Percentiles rank a stretch among this genome's conserved stretches.
Conservation (phyloP, 2,797 vertebrate genomes). For the Sebastes diploproa region DNA sequence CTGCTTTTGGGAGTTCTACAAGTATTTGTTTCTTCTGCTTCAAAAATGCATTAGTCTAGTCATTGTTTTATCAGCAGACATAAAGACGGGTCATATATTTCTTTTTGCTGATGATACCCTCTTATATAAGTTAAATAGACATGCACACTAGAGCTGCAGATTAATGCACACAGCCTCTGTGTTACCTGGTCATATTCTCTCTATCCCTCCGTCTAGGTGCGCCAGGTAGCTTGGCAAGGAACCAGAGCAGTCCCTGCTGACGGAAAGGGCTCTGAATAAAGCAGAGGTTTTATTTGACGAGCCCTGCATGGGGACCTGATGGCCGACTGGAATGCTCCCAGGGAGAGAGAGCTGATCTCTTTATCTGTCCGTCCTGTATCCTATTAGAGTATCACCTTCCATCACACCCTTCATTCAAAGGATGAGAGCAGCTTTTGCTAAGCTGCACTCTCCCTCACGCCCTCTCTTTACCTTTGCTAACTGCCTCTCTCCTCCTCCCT, state of each 20-base stretch:
- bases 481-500: not conserved
- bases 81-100: not conserved
- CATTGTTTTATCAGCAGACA: not conserved
- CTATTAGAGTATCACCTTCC: conserved; percentile 77
- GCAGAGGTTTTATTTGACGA: conserved; percentile 59
- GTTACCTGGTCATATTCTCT: not conserved
- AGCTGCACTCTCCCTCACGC: conserved; percentile 53
- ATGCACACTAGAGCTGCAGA: not conserved
- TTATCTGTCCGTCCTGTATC: conserved; percentile 75
- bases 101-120: conserved; percentile 3
- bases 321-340: conserved; percentile 55
- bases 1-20: not conserved
- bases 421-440: conserved; percentile 67
- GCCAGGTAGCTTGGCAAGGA: conserved; percentile 28
- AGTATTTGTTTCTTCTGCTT: not conserved
- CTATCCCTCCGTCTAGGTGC: conserved; percentile 10
- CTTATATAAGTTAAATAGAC: not conserved
- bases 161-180: not conserved
- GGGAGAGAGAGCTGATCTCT: conserved; percentile 66
- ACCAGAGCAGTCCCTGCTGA: conserved; percentile 37
- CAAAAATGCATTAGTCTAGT: not conserved
- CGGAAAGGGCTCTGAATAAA: conserved; percentile 49
- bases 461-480: conserved; percentile 46
- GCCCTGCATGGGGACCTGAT: conserved; percentile 51
- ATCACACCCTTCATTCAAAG: conserved; percentile 64